Evolutionary conservation across 2,113 vertebrate genomes (phyloP), one percentile per base, ranked within the genome.

Genomic region (Elanoides forficatus): DNA sequence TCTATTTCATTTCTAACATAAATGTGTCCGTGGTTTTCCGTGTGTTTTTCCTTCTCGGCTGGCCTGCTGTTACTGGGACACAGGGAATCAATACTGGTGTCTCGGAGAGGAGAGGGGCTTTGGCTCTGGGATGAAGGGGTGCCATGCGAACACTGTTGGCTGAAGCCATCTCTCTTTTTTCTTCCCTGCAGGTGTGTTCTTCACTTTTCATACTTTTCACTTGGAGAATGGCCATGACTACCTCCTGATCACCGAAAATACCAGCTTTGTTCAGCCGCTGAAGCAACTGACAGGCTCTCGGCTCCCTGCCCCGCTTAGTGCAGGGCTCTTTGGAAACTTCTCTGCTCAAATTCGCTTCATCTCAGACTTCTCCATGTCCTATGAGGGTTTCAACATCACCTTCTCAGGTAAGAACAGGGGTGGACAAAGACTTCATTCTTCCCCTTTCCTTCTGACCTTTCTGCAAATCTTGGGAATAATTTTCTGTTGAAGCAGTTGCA

Each of bases 331-430:
- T 2, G 99, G 99, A 14, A 99, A 99, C 98, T 99, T 99, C 97
- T 99, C 99, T 0, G 99, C 99, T 23, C 99, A 99, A 82, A 99
- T 99, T 87, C 99, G 99, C 93, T 99, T 99, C 94, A 98, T 99
- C 52, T 99, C 99, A 0, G 99, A 99, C 93, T 99, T 99, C 98
- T 99, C 99, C 23, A 99, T 99, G 97, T 99, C 99, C 32, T 99
- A 99, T 2, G 99, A 99, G 93, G 99, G 99, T 72, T 99, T 99
- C 98, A 99, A 99, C 98, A 99, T 99, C 97, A 99, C 99, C 52
- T 99, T 99, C 97, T 99, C 99, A 52, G 99, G 99, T 99, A 96
- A 90, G 36, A 6, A 0, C 7, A 2, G n/a, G 29, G 23, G 14
- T 19, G 66, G 38, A 2, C 45, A 36, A 17, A 48, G 60, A 3